Evolutionary conservation across 2,797 vertebrate genomes (phyloP).

Genomic region (Tapera naevia): DNA sequence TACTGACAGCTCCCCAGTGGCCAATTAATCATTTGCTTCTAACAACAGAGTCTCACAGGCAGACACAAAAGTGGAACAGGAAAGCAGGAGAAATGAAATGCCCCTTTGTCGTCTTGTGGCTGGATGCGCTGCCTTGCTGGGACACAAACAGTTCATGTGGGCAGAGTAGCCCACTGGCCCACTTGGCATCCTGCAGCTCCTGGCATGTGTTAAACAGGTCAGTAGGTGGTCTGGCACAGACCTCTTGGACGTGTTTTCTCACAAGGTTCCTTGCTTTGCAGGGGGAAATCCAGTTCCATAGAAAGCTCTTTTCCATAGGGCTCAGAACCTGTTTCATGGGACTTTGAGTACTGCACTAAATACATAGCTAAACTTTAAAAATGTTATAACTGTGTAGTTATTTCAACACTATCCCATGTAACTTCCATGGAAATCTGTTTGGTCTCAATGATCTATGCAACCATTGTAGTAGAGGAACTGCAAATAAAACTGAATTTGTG

Average conservation of each 20-base stretch:
- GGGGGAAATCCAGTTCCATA: not conserved
- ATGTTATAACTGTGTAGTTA: not conserved
- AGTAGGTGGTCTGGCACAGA: conserved; percentile 62
- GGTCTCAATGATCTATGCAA: accelerated
- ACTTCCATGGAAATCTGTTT: not conserved
- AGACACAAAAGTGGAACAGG: conserved; percentile 18
- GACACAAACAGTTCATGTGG: conserved; percentile 47
- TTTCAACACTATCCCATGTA: accelerated
- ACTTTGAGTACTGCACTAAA: not conserved
- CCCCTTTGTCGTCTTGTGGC: conserved; percentile 49
- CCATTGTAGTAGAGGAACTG: not conserved
- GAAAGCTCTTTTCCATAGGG: not conserved
- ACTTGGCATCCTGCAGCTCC: conserved; percentile 50
- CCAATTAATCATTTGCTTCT: conserved; percentile 54
- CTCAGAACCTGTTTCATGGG: not conserved
- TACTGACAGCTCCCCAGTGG: conserved; percentile 30
- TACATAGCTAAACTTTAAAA: not conserved
- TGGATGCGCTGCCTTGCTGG: conserved; percentile 24
- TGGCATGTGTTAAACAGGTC: conserved; percentile 41
- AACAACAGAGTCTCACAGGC: conserved; percentile 24
- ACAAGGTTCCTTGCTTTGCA: not conserved
- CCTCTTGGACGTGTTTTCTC: conserved; percentile 32
- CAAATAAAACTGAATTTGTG: not conserved
- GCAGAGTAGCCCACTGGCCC: conserved; percentile 67
- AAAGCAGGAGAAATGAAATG: conserved; percentile 50